Percentiles rank a stretch among this genome's conserved stretches.
Evolutionary conservation across 2,888 invertebrate genomes (phyloP).

Genomic region (Globia sparganii): DNA sequence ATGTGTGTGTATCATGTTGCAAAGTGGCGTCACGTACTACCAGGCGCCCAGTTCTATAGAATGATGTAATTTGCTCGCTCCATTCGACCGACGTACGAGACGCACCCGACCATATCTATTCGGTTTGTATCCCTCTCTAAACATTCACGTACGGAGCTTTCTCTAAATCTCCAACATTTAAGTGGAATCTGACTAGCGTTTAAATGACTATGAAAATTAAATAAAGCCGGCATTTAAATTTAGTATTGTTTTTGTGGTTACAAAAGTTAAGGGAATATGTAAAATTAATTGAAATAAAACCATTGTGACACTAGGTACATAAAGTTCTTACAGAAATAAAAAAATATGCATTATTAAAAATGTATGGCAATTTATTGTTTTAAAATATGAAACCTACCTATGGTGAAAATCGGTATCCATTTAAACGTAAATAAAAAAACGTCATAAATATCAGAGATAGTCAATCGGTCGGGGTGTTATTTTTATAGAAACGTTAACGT

Average conservation of each 20-base stretch:
- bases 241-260: not conserved
- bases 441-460: slow-evolving; percentile 39
- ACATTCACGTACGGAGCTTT: slow-evolving; percentile 63
- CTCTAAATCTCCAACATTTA: slow-evolving; percentile 48
- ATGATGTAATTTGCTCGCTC: slow-evolving; percentile 74
- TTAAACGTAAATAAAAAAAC: slow-evolving; percentile 25
- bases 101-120: slow-evolving; percentile 69
- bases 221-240: not conserved
- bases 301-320: not conserved
- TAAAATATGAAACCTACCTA: slow-evolving; percentile 16
- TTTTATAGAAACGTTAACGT: slow-evolving; percentile 35
- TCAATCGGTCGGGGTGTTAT: slow-evolving; percentile 21
- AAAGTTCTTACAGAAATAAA: not conserved
- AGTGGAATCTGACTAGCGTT: slow-evolving; percentile 34
- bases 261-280: not conserved
- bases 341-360: not conserved
- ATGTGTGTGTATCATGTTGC: slow-evolving; percentile 52
- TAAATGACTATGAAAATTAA: slow-evolving; percentile 33
- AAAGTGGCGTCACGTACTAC: slow-evolving; percentile 60
- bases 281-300: not conserved
- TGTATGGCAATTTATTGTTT: slow-evolving; percentile 17
- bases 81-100: slow-evolving; percentile 70
- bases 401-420: slow-evolving; percentile 15
- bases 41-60: slow-evolving; percentile 64
- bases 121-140: slow-evolving; percentile 66